Base-by-base conservation (phyloP, 2,888 invertebrate genomes). In the Phyllotreta cruciferae region DNA sequence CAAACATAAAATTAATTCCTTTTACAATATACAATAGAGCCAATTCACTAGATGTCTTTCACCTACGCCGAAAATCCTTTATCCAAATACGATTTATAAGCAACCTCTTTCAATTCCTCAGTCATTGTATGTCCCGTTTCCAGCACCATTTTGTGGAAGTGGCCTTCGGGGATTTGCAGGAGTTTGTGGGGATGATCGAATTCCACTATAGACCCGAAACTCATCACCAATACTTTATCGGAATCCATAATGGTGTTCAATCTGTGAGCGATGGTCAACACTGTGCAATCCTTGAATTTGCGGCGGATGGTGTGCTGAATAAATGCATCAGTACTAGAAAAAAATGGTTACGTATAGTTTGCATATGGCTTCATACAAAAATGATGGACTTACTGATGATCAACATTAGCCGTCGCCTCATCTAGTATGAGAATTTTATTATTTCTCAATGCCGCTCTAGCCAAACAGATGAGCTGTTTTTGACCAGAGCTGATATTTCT, bases 401-500 rank as follows among this genome's bases (percentile, higher is more conserved):
- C 94, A 0, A 95, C 93, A 78, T 94, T 95, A 3, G 95, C 94
- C 0, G 94, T 95, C 11, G 95, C 94, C 82, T 96, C 95, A 73
- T 96, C 95, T 47, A 96, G 82, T 38, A 96, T 88, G 1, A 96
- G 84, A 70, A 96, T 87, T 71, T 87, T 89, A 74, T 90, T 91
- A 73, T 90, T 89, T 42, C 90, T 84, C 1, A 95, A 84, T 67
- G 95, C 89, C 0, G 95, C 94, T 69, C 93, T 84, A 7, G 94
- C 95, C 61, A 96, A 82, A 76, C 95, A 96, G 60, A 96, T 83
- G 49, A 96, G 82, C 78, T 96, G 96, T 50, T 93, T 83, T 80
- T 96, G 94, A 0, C 96, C 96, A 8, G 92, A 89, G 77, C 94
- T 94, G 76, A 92, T 92, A 83, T 93, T 94, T 2, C 85, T 82